A percentile compares a stretch with the other conserved stretches of the same genome.
Conservation (phyloP, 2,113 vertebrate genomes). For the Cololabis saira region DNA sequence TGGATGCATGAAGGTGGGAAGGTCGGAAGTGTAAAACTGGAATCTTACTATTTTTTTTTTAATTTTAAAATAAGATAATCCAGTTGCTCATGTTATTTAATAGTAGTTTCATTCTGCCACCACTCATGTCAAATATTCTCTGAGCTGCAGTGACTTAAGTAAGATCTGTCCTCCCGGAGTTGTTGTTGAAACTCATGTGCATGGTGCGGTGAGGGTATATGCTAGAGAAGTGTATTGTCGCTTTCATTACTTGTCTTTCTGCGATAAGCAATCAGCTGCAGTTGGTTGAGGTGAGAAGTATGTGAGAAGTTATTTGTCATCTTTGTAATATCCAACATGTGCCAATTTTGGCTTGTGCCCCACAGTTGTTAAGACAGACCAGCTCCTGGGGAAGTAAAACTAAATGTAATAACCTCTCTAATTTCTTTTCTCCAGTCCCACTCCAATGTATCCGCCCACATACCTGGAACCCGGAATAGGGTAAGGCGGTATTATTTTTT, state of each 20-base stretch:
- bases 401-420: constrained; percentile 41
- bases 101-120: no score
- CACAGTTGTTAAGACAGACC: constrained; percentile 27
- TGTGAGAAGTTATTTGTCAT: constrained; percentile 46
- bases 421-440: constrained; percentile 85
- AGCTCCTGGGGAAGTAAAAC: constrained; percentile 26
- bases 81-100: no score
- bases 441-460: constrained; percentile 96
- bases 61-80: no score
- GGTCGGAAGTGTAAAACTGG: not conserved
- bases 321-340: constrained; percentile 53
- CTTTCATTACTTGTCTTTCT: constrained; percentile 18
- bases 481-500: constrained; percentile 78
- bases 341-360: constrained; percentile 34
- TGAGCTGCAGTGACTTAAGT: not conserved
- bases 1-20: no score
- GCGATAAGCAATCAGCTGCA: not conserved
- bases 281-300: constrained; percentile 13
- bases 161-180: not conserved
- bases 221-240: not conserved
- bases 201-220: not conserved
- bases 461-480: constrained; percentile 97
- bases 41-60: not conserved
- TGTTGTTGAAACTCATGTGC: constrained; percentile 13
- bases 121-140: no score